Evolutionary conservation across 2,113 vertebrate species (phyloP).

Genomic region (Capricornis sumatraensis): DNA sequence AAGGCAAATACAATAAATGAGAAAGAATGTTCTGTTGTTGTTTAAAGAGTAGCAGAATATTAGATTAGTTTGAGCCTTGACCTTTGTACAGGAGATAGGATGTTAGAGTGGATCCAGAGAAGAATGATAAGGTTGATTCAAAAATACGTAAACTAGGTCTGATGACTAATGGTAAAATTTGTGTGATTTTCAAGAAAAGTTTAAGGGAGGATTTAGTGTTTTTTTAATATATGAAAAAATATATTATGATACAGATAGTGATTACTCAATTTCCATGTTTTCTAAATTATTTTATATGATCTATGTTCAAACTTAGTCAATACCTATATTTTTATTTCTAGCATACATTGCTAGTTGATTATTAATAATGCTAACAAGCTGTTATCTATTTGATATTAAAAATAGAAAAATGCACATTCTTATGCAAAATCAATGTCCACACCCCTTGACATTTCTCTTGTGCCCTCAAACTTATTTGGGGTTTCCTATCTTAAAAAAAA

Average conservation of each 20-base stretch:
- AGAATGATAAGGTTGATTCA: background rate
- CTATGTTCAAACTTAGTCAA: background rate
- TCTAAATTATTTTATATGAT: background rate
- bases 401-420: background rate
- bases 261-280: background rate
- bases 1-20: background rate
- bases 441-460: background rate
- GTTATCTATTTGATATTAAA: background rate
- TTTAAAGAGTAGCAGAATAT: background rate
- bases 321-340: background rate
- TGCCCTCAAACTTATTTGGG: background rate
- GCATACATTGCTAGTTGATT: background rate
- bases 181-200: background rate
- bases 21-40: background rate
- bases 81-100: background rate
- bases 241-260: background rate
- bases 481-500: background rate
- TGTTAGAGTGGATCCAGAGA: background rate
- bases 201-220: background rate
- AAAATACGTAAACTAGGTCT: background rate
- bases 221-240: background rate
- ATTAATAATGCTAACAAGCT: background rate
- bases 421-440: background rate
- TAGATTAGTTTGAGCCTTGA: background rate
- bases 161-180: background rate